Evolutionary conservation across 30 jellyfish, hydroid and myxozoan genomes (phyloP), one percentile per base, ranked within the genome.

Genomic region (Rhopilema esculentum): DNA sequence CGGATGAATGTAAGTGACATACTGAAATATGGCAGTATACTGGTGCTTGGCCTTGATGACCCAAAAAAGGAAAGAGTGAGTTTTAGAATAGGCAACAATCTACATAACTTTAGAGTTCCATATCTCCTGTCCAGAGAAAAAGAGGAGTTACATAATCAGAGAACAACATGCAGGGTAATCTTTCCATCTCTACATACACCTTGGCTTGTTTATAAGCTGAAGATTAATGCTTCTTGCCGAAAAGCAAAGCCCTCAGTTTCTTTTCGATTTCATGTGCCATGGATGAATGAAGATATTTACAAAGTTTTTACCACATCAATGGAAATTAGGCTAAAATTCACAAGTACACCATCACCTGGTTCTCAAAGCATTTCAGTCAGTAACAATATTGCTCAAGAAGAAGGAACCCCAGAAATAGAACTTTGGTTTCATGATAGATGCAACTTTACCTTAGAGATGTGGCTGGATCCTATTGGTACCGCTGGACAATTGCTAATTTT

Each of bases 141-240:
- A 1, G 21, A 70, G 51, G 57, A 15, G 66, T 6, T 84, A 17
- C 16, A 33, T 8, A 62, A 30, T 24, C 65, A 67, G 50, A 9
- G 91, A 66, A 29, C 80, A 20, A 79, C 49, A 27, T 1, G 51
- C 0, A 80, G 82, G 28, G 51, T 88, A 0, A 50, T 26, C 22
- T 66, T 88, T 18, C 97, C 97, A 22, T 88, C 79, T 72, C 49
- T 88, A 49, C 21, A 48, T 9, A 76, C 22, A 28, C 97, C 91
- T 4, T 88, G 97, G 97, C n/a, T 76, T 64, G 77, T 76, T 1
- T 88, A 88, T 65, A 72, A 29, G 21, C 12, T 80, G 27, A 21
- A 9, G 18, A 61, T 88, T 23, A 4, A 28, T 30, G 29, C 88
- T 6, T 28, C 88, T 6, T 72, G 89, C 66, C 50, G 53, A 57